Evolutionary conservation across 2,113 vertebrate species (phyloP).

Genomic region (Pelvicachromis taeniatus): DNA sequence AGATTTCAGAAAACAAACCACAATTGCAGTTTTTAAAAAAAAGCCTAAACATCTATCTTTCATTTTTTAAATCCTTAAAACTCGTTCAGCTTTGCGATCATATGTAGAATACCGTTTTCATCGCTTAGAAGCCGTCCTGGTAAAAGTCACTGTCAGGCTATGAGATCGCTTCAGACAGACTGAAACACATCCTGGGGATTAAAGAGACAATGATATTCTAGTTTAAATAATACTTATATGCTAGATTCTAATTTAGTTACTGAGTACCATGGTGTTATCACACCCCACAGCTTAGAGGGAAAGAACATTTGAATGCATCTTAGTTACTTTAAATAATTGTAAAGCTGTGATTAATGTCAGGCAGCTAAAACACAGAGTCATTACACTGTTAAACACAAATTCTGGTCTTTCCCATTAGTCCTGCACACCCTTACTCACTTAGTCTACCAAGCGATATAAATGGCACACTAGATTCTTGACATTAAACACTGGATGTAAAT

Average conservation of each 20-base stretch:
- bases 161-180: not conserved
- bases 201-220: not conserved
- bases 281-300: not conserved
- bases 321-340: not conserved
- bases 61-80: not conserved
- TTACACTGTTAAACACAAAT: not conserved
- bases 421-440: not conserved
- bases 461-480: not conserved
- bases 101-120: not conserved
- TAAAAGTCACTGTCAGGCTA: not conserved
- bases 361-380: not conserved
- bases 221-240: not conserved
- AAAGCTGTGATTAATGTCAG: not conserved
- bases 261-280: not conserved
- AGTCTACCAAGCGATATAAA: not conserved
- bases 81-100: not conserved
- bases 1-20: not conserved
- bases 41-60: not conserved
- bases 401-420: not conserved
- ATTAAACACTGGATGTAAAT: not conserved
- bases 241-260: not conserved
- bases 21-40: rapidly evolving
- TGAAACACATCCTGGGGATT: not conserved
- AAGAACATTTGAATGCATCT: not conserved
- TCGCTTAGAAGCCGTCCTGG: not conserved